Evolutionary conservation across 2,797 vertebrate genomes (phyloP), one percentile per base, ranked within the genome.

Genomic region (Paguma larvata): DNA sequence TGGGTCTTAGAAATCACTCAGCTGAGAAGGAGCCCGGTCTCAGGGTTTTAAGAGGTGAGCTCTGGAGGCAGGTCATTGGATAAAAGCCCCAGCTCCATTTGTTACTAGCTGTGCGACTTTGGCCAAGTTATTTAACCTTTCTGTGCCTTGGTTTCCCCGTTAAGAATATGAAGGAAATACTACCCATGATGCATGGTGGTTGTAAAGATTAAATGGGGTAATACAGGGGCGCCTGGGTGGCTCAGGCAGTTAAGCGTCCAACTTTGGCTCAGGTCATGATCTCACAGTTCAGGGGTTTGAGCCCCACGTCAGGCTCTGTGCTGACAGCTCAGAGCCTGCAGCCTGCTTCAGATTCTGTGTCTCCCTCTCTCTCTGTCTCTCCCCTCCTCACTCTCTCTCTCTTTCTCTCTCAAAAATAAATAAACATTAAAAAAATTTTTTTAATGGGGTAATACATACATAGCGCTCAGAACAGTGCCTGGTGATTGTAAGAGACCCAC

Each of bases 171-270:
- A 63, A n/a, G n/a, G 34, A 30, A 63, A 30, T n/a, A 13, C 13
- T 27, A 14, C 23, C 27, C 8, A 2, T 18, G 41, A 3, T 0
- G 1, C 16, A 16, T 21, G 32, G 8, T 2, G 12, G 27, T 44
- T 21, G 18, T 68, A 23, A 56, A 56, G 27, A 32, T 59, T 46
- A 34, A 84, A 30, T n/a, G 80, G 73, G 13, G 6, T 11, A 0
- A 56, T 11, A 32, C 18, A 6, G 56, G 56, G 8, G 8, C 8
- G 3, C 56, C 56, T 2, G 56, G 21, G 56, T 23, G 56, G 21
- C 56, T 59, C 56, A 23, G 21, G 23, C 21, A 8, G 8, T 59
- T 59, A 23, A 59, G 56, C 21, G 19, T 59, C 8, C 2, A 3
- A 59, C 56, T 0, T 59, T 3, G 8, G 21, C 56, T 53, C 53